Percentiles rank a stretch among this genome's conserved stretches.
Evolutionary conservation across 2,888 invertebrate species (phyloP).

Genomic region (Laspeyria flexula): DNA sequence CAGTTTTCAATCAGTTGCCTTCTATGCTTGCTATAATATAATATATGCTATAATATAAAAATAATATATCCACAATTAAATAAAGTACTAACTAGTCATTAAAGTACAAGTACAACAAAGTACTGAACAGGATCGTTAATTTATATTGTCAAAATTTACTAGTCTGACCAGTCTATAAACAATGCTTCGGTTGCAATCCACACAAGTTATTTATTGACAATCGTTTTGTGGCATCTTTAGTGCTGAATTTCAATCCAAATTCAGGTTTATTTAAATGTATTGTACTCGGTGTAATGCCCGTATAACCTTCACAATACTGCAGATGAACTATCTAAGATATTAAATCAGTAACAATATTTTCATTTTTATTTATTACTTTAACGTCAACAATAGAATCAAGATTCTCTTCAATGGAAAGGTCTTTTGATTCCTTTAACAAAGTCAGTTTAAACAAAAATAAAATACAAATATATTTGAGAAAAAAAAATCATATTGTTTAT

Average conservation of each 20-base stretch:
- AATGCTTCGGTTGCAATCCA: neutral
- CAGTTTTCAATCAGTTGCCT: too few species aligned
- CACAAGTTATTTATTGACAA: neutral
- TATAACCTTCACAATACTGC: neutral
- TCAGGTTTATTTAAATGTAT: neutral
- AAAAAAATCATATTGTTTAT: too few species aligned
- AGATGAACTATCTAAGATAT: neutral
- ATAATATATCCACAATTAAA: too few species aligned
- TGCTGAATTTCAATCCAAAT: neutral
- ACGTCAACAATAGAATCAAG: neutral
- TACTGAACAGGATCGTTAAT: neutral
- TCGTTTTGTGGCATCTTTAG: neutral
- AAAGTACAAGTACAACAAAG: neutral
- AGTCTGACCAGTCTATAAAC: neutral
- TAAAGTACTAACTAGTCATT: neutral
- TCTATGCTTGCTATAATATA: too few species aligned
- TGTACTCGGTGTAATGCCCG: neutral
- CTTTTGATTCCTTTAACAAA: too few species aligned
- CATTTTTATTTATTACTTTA: neutral
- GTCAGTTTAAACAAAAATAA: too few species aligned
- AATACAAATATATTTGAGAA: too few species aligned
- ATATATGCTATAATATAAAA: too few species aligned
- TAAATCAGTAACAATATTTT: neutral
- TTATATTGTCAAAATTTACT: neutral
- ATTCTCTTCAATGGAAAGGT: too few species aligned